These are phyloP conservation scores for Sipha maydis DNA, from an alignment of 2,888 invertebrate species.

Conservation along the genomic window DNA sequence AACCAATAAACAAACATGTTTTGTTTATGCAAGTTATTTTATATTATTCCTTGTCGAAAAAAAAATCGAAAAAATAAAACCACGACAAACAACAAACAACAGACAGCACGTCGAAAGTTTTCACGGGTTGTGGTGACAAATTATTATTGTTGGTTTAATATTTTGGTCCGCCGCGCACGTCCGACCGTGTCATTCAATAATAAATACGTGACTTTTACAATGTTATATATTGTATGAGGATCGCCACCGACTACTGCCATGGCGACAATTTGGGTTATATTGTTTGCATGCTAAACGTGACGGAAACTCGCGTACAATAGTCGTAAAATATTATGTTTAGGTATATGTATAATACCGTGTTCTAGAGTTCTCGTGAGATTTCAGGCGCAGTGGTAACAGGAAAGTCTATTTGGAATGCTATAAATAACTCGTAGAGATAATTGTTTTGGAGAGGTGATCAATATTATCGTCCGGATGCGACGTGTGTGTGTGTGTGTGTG, in stretches of 20 bases:
- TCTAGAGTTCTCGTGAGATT: neutral
- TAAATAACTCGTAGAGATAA: slow-evolving; percentile 37
- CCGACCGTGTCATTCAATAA: neutral
- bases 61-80: neutral
- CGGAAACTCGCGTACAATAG: neutral
- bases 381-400: neutral
- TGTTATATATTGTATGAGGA: neutral
- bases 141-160: slow-evolving; percentile 6
- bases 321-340: neutral
- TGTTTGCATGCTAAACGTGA: slow-evolving; percentile 20
- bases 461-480: neutral
- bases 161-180: slow-evolving; percentile 11
- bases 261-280: slow-evolving; percentile 28
- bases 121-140: neutral
- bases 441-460: slow-evolving; percentile 38
- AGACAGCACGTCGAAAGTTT: neutral
- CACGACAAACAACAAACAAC: neutral
- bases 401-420: neutral
- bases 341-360: neutral
- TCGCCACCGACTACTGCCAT: neutral
- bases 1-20: neutral
- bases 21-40: neutral
- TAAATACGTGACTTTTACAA: slow-evolving; percentile 20
- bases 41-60: neutral
- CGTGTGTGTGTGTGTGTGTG: neutral